Conservation (phyloP, 2,888 invertebrate genomes). For the Ophioninae sp. region DNA sequence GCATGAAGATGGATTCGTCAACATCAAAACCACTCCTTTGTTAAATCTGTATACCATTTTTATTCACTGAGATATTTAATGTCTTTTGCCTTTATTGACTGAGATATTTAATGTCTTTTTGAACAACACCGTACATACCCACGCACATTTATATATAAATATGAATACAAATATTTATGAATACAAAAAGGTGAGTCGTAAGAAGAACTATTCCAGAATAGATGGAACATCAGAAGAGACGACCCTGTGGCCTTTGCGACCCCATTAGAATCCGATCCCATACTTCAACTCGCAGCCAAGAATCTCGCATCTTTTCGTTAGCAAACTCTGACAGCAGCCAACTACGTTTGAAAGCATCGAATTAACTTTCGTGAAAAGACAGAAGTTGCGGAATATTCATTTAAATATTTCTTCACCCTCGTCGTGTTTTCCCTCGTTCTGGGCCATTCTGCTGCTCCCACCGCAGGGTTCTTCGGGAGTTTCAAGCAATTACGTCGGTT, state of each 20-base stretch:
- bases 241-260: neutral
- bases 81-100: too few relatives aligned
- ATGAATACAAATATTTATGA: too few relatives aligned
- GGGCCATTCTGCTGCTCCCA: neutral
- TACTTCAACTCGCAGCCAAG: neutral
- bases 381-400: neutral
- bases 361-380: neutral
- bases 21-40: too few relatives aligned
- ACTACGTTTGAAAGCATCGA: neutral
- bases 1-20: too few relatives aligned
- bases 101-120: too few relatives aligned
- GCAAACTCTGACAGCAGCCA: neutral
- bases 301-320: neutral
- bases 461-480: neutral
- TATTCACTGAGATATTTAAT: too few relatives aligned
- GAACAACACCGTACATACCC: too few relatives aligned
- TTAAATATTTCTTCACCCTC: neutral
- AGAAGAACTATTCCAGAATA: neutral
- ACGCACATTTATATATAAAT: too few relatives aligned
- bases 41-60: too few relatives aligned
- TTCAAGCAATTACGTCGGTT: neutral
- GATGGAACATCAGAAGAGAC: slow-evolving; percentile 5
- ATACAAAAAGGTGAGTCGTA: too few relatives aligned
- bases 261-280: neutral
- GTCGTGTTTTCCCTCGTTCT: neutral